A percentile compares a stretch with the other conserved stretches of the same genome.
These are phyloP conservation scores for Blomia tropicalis DNA, from an alignment of 2,888 invertebrate genomes.

Conservation along the genomic window DNA sequence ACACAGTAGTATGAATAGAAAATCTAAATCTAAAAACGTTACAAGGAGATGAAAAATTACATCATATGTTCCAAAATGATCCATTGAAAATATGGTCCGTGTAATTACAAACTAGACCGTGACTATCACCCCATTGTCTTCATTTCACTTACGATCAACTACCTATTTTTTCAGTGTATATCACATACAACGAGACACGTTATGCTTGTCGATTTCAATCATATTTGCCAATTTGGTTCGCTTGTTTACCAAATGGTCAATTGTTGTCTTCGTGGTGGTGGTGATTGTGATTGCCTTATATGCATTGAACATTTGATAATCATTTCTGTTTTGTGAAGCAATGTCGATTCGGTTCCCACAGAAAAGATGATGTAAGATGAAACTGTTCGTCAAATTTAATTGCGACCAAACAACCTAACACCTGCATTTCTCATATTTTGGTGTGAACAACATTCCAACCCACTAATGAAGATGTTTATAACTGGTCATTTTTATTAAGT, in stretches of 20 bases:
- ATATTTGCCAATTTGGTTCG: neutral
- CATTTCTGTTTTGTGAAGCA: no score
- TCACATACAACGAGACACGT: neutral
- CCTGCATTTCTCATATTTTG: no score
- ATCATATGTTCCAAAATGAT: neutral
- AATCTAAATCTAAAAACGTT: no score
- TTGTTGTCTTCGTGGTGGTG: neutral
- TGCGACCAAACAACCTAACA: no score
- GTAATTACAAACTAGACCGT: slow-evolving; percentile 14
- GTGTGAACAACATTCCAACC: no score
- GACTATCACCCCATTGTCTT: neutral
- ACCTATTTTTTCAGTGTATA: neutral
- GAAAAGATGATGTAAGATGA: no score
- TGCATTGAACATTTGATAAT: neutral
- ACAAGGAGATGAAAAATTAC: slow-evolving; percentile 7
- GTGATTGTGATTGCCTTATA: neutral
- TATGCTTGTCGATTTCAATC: slow-evolving; percentile 3
- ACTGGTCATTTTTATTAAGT: neutral
- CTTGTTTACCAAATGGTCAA: neutral
- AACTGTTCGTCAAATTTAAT: no score
- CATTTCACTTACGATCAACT: neutral
- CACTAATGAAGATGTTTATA: slow-evolving; percentile 11
- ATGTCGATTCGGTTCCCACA: no score
- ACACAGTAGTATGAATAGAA: no score
- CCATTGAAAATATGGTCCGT: neutral